These are phyloP conservation scores for Azorinus chamasolen DNA, from an alignment of 2,888 invertebrate genomes.

Conservation along the genomic window DNA sequence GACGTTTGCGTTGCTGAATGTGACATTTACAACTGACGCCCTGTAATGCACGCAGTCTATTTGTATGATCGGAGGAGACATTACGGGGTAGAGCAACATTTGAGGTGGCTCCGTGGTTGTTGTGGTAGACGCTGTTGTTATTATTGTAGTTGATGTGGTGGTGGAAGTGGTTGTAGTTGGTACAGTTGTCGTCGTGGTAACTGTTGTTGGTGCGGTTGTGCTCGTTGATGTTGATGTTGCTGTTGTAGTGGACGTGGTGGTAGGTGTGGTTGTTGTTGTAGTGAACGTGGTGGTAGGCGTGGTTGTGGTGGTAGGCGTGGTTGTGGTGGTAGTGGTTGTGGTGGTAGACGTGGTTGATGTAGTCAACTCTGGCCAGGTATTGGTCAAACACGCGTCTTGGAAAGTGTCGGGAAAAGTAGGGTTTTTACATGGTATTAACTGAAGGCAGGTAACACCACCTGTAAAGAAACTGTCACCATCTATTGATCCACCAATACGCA, in stretches of 20 bases:
- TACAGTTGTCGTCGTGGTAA: neutral
- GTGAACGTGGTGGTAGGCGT: slow-evolving; percentile 15
- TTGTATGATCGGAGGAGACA: too few relatives aligned
- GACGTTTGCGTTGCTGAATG: too few relatives aligned
- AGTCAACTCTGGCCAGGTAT: neutral
- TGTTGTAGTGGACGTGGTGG: slow-evolving; percentile 5
- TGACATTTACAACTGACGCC: too few relatives aligned
- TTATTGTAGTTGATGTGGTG: neutral
- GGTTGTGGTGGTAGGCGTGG: slow-evolving; percentile 16
- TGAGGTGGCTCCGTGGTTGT: slow-evolving; percentile 1
- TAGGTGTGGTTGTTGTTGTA: slow-evolving; percentile 1
- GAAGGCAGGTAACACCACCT: too few relatives aligned
- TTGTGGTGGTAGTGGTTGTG: slow-evolving; percentile 2
- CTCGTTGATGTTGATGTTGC: neutral
- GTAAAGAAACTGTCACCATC: too few relatives aligned
- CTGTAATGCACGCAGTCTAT: too few relatives aligned
- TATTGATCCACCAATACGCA: too few relatives aligned
- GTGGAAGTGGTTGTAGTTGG: slow-evolving; percentile 4
- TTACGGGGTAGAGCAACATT: too few relatives aligned
- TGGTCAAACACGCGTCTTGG: too few relatives aligned
- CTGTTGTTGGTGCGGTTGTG: neutral
- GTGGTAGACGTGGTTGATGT: slow-evolving; percentile 14
- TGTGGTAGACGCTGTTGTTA: neutral
- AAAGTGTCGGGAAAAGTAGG: too few relatives aligned
- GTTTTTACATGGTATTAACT: too few relatives aligned